Conservation (phyloP, 2,113 vertebrate species). For the Okapia johnstoni region DNA sequence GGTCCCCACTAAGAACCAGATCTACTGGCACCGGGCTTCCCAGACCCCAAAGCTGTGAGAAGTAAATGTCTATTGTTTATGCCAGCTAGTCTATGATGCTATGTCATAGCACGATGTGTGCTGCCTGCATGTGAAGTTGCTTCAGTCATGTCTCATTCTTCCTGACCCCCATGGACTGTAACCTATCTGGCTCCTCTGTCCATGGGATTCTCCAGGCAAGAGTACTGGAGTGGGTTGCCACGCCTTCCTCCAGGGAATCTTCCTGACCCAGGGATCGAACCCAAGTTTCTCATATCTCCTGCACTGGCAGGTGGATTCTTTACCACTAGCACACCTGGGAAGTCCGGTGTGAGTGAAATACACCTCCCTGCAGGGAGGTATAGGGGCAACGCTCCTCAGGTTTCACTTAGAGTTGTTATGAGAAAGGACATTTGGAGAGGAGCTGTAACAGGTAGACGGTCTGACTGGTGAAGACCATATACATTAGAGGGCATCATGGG, state of each 20-base stretch:
- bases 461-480: too few relatives aligned
- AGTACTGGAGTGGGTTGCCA: neutral
- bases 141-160: neutral
- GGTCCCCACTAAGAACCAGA: neutral
- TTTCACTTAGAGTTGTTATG: neutral
- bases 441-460: neutral
- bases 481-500: neutral
- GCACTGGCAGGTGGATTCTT: neutral
- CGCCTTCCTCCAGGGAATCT: neutral
- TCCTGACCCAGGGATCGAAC: neutral
- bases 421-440: neutral
- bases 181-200: neutral
- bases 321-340: neutral
- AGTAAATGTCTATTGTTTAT: neutral
- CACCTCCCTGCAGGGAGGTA: neutral
- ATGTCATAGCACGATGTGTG: neutral
- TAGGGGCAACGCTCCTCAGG: neutral
- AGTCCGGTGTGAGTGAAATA: neutral
- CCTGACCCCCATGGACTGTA: fast-evolving
- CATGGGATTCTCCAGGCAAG: neutral
- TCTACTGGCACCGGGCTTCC: too few relatives aligned
- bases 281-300: neutral
- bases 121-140: neutral
- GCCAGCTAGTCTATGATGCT: neutral
- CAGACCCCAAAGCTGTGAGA: neutral